Conservation (phyloP, 2,797 vertebrate species). For the Siniperca obscura region DNA sequence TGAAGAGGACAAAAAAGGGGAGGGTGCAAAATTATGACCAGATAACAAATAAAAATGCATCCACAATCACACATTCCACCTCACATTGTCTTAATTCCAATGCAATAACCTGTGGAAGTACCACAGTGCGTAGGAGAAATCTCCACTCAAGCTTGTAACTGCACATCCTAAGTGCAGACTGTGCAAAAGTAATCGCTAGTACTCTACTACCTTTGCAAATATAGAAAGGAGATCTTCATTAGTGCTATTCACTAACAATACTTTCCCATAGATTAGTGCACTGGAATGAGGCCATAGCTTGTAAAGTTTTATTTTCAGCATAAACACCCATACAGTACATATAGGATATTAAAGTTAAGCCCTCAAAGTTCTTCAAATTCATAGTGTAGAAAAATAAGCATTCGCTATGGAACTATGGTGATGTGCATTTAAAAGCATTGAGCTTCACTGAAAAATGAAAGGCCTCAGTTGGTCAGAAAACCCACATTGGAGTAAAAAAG, state of each 20-base stretch:
- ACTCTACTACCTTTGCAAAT: constrained; percentile 33
- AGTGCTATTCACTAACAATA: constrained; percentile 52
- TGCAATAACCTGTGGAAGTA: constrained; percentile 66
- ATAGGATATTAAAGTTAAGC: constrained; percentile 43
- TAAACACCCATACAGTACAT: constrained; percentile 58
- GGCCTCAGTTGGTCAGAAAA: constrained; percentile 31
- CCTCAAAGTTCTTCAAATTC: constrained; percentile 78
- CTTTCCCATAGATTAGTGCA: constrained; percentile 65
- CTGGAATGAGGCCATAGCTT: constrained; percentile 57
- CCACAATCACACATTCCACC: constrained; percentile 38
- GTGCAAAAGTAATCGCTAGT: constrained; percentile 35
- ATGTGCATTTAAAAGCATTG: constrained; percentile 45
- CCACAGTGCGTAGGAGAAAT: constrained; percentile 38
- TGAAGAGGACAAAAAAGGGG: constrained; percentile 45
- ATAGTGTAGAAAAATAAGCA: constrained; percentile 48
- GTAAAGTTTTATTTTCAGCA: constrained; percentile 41
- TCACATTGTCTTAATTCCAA: constrained; percentile 65
- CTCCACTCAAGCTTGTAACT: constrained; percentile 38
- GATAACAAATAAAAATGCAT: constrained; percentile 28
- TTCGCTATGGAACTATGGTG: constrained; percentile 48
- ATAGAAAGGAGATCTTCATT: constrained; percentile 39
- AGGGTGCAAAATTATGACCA: constrained; percentile 64
- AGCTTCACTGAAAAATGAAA: constrained; percentile 53
- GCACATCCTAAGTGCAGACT: constrained; percentile 15
- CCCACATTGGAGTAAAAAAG: constrained; percentile 1